Evolutionary conservation across 1,140 invertebrate genomes (phyloP).

Genomic region (Reticulitermes speratus): DNA sequence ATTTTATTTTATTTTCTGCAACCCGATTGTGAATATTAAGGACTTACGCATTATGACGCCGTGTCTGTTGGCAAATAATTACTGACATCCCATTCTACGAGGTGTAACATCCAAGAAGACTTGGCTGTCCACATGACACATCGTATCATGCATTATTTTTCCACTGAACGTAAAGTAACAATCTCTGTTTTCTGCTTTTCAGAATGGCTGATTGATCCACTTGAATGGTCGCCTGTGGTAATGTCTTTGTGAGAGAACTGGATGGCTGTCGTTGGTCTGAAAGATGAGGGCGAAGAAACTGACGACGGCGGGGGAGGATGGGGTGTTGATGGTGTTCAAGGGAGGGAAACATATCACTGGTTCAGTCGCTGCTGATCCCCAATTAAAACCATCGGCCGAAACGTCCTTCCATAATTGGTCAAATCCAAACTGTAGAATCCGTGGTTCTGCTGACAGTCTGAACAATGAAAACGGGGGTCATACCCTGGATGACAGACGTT

Average conservation of each 20-base stretch:
- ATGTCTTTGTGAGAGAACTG: not conserved
- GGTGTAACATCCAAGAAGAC: too few species aligned
- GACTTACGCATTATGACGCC: too few species aligned
- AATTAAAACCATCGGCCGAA: not conserved
- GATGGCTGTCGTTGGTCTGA: not conserved
- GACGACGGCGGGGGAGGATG: not conserved
- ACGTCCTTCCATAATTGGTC: not conserved
- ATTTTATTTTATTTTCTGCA: too few species aligned
- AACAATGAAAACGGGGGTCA: not conserved
- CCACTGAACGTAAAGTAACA: not conserved
- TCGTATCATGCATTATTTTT: too few species aligned
- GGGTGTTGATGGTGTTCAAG: not conserved
- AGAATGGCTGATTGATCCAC: not conserved
- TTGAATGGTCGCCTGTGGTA: not conserved
- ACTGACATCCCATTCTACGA: too few species aligned
- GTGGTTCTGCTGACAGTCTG: not conserved
- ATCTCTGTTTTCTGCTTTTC: not conserved
- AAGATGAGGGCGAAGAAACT: slow-evolving; percentile 10
- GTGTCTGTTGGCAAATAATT: too few species aligned
- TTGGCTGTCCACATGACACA: too few species aligned
- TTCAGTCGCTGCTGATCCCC: not conserved
- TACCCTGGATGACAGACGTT: not conserved
- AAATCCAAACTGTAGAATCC: not conserved
- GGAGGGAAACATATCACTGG: not conserved
- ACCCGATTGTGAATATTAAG: too few species aligned